These are phyloP conservation scores for Cricetomys ansorgei DNA, from an alignment of 2,113 vertebrate species.

Conservation along the genomic window DNA sequence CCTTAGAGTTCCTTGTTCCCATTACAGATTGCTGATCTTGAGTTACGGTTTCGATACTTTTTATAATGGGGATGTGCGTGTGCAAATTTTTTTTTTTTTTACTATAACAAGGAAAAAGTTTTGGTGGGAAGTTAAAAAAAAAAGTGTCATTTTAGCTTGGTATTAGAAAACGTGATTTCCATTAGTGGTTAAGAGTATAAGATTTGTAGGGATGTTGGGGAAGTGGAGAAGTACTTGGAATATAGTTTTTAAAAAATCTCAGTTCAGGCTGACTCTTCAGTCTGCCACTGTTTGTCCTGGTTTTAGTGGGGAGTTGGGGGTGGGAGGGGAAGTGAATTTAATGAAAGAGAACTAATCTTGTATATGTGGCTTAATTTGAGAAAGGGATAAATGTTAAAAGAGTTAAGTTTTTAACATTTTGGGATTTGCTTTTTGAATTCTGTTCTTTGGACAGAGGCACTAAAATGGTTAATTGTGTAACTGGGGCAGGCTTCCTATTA, in stretches of 20 bases:
- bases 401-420: slow-evolving; percentile 62
- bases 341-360: slow-evolving; percentile 46
- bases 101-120: not conserved
- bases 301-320: slow-evolving; percentile 53
- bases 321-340: slow-evolving; percentile 62
- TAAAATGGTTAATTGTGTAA: slow-evolving; percentile 75
- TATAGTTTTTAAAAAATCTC: not conserved
- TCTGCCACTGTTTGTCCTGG: slow-evolving; percentile 58
- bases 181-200: slow-evolving; percentile 1
- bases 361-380: slow-evolving; percentile 27
- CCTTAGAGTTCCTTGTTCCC: slow-evolving; percentile 47
- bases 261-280: slow-evolving; percentile 39
- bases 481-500: slow-evolving; percentile 59
- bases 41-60: slow-evolving; percentile 49
- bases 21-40: slow-evolving; percentile 5
- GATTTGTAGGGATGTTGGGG: not conserved
- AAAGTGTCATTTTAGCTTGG: slow-evolving; percentile 8
- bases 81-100: slow-evolving; percentile 13
- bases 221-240: slow-evolving; percentile 12
- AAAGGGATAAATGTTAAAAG: slow-evolving; percentile 59
- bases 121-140: slow-evolving; percentile 51
- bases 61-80: slow-evolving; percentile 6
- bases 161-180: slow-evolving; percentile 36
- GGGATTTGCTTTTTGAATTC: slow-evolving; percentile 72
- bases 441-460: slow-evolving; percentile 73